Evolutionary conservation across 2,888 invertebrate species (phyloP).

Genomic region (Drosophila falleni): DNA sequence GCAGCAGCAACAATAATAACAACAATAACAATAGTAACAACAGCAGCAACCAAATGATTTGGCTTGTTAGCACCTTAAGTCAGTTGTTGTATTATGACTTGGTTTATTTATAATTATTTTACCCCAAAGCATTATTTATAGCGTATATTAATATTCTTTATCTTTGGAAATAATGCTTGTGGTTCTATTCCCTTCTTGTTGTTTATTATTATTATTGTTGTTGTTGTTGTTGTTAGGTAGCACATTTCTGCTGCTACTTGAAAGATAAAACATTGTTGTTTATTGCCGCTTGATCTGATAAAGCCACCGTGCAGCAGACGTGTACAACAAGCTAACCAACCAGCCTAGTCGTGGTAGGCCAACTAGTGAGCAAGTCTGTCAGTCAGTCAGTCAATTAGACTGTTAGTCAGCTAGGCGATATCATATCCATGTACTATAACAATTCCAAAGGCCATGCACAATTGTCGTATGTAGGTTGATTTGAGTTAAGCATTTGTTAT

Average conservation of each 20-base stretch:
- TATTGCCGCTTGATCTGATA: slow-evolving; percentile 84
- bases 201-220: slow-evolving; percentile 26
- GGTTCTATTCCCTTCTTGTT: slow-evolving; percentile 26
- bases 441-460: slow-evolving; percentile 73
- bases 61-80: slow-evolving; percentile 68
- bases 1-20: slow-evolving; percentile 40
- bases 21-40: slow-evolving; percentile 2
- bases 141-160: slow-evolving; percentile 84
- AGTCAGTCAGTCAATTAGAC: slow-evolving; percentile 15
- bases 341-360: slow-evolving; percentile 16
- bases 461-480: slow-evolving; percentile 56
- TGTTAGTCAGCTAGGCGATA: slow-evolving; percentile 66
- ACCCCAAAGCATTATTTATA: slow-evolving; percentile 81
- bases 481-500: slow-evolving; percentile 66
- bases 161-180: slow-evolving; percentile 75
- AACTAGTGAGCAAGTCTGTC: slow-evolving; percentile 11
- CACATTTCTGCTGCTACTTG: slow-evolving; percentile 84
- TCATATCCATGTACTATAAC: slow-evolving; percentile 78
- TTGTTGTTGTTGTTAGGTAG: slow-evolving; percentile 73
- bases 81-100: slow-evolving; percentile 62
- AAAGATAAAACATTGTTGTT: slow-evolving; percentile 84
- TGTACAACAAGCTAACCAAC: slow-evolving; percentile 68
- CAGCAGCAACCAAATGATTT: slow-evolving; percentile 54
- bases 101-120: slow-evolving; percentile 76
- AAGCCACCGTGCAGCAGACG: slow-evolving; percentile 77